Percentiles rank a stretch among this genome's conserved stretches.
These are phyloP conservation scores for Oligia latruncula DNA, from an alignment of 2,888 invertebrate genomes.

Conservation along the genomic window DNA sequence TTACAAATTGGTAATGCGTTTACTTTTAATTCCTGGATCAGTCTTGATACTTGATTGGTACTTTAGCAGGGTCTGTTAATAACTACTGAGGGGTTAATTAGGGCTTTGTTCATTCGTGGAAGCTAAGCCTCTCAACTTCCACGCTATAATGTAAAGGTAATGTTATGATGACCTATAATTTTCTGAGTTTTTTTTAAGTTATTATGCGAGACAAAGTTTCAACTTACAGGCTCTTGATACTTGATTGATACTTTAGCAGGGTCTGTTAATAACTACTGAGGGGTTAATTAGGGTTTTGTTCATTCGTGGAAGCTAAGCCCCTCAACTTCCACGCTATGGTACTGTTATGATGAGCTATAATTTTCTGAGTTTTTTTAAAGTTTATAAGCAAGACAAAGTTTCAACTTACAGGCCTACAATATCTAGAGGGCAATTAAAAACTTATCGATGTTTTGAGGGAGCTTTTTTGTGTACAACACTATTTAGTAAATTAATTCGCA, in stretches of 20 bases:
- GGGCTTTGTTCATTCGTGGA: background rate
- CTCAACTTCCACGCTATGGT: background rate
- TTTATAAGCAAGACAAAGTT: background rate
- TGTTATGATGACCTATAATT: background rate
- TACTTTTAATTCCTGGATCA: slow-evolving; percentile 4
- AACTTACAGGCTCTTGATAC: background rate
- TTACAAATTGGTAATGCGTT: slow-evolving; percentile 19
- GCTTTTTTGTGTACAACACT: too few species aligned
- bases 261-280: background rate
- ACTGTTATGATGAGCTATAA: background rate
- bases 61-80: background rate
- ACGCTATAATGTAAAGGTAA: background rate
- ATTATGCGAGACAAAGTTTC: background rate
- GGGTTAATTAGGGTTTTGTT: background rate
- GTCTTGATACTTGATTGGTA: background rate
- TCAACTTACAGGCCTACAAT: too few species aligned
- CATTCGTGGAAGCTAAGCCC: background rate
- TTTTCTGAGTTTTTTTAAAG: background rate
- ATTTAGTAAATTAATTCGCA: background rate
- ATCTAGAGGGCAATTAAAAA: background rate
- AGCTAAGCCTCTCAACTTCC: background rate
- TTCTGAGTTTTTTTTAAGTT: background rate
- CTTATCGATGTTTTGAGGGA: too few species aligned
- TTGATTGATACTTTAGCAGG: background rate
- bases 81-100: background rate